Conservation (phyloP, 2,797 vertebrate species). For the Halcyon smyrnensis region DNA sequence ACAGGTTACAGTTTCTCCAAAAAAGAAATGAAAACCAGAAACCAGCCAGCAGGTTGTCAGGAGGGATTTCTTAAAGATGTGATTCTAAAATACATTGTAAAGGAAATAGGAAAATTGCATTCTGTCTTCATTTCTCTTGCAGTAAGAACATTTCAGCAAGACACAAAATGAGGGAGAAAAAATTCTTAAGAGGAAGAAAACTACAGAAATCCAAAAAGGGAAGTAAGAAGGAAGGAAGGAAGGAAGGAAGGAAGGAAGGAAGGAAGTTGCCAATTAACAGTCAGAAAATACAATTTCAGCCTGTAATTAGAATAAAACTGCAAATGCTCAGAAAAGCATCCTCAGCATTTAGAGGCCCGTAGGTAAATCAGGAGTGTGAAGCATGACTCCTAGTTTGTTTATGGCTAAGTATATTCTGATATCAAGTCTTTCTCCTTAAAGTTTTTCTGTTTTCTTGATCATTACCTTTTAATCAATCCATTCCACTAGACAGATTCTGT, state of each 20-base stretch:
- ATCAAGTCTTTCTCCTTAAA: not conserved
- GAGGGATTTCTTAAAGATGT: not conserved
- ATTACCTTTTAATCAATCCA: not conserved
- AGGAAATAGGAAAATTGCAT: not conserved
- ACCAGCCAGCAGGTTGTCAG: slow-evolving; percentile 17
- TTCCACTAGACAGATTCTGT: not conserved
- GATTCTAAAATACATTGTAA: not conserved
- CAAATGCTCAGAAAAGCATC: not conserved
- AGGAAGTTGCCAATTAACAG: not conserved
- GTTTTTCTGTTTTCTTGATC: not conserved
- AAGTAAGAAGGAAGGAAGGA: not conserved
- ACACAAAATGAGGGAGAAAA: not conserved
- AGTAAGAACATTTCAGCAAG: not conserved
- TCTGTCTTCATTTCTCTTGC: not conserved
- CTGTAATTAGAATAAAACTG: not conserved
- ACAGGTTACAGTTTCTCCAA: slow-evolving; percentile 52
- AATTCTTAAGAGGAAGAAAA: not conserved
- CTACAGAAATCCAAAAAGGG: not conserved
- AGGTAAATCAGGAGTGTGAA: not conserved
- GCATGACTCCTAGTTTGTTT: not conserved
- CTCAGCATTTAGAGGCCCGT: not conserved
- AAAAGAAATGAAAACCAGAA: slow-evolving; percentile 17
- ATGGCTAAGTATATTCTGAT: not conserved
- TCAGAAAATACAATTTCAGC: not conserved
- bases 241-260: not conserved